phyloP scores from a whole-genome alignment of 2,888 invertebrate genomes.

The Orchestes rusci region DNA sequence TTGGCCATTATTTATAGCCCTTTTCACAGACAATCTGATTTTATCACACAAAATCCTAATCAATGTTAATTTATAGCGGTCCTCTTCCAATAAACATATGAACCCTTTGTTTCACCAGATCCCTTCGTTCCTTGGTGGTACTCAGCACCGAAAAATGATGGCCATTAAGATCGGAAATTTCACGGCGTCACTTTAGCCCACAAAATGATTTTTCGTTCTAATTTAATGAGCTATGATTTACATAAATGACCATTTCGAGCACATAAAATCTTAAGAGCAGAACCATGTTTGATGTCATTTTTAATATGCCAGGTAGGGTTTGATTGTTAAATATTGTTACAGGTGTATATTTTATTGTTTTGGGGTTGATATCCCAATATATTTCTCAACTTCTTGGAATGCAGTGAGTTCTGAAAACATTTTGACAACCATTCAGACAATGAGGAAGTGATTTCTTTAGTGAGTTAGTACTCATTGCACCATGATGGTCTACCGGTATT shows the following conservation, averaged over 20 bases:
- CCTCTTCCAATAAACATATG: slow-evolving; percentile 43
- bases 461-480: too few species aligned
- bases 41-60: slow-evolving; percentile 46
- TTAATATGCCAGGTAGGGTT: slow-evolving; percentile 17
- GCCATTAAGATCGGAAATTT: slow-evolving; percentile 24
- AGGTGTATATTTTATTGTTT: too few species aligned
- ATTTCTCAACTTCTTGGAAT: too few species aligned
- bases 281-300: slow-evolving; percentile 21
- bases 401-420: too few species aligned
- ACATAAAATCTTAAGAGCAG: slow-evolving; percentile 18
- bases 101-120: slow-evolving; percentile 42
- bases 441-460: too few species aligned
- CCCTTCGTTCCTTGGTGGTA: slow-evolving; percentile 16
- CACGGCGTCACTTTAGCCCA: slow-evolving; percentile 21
- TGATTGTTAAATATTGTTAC: slow-evolving; percentile 18
- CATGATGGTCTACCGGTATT: too few species aligned
- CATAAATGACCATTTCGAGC: slow-evolving; percentile 21
- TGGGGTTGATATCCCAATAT: too few species aligned
- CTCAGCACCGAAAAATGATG: slow-evolving; percentile 20
- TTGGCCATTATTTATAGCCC: slow-evolving; percentile 43
- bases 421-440: too few species aligned
- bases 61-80: slow-evolving; percentile 46
- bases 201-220: slow-evolving; percentile 21
- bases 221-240: slow-evolving; percentile 25
- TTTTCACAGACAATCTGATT: slow-evolving; percentile 44